These are phyloP conservation scores for Silurus lanzhouensis DNA, from an alignment of 2,797 vertebrate genomes.

Conservation along the genomic window DNA sequence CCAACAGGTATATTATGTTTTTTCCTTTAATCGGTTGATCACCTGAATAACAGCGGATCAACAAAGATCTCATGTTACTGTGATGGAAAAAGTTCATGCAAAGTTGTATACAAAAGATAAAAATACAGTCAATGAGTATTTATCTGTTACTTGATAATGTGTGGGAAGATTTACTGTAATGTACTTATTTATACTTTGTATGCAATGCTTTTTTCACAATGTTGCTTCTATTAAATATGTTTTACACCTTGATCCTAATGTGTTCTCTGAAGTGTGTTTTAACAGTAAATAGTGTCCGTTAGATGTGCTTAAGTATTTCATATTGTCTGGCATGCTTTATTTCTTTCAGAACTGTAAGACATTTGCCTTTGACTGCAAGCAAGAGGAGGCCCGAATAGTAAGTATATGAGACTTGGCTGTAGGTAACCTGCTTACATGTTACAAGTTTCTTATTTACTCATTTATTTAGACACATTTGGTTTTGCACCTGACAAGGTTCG, in stretches of 20 bases:
- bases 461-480: background rate
- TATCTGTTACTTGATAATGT: background rate
- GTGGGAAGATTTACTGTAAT: background rate
- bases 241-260: background rate
- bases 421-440: background rate
- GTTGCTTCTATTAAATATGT: background rate
- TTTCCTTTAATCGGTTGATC: no score
- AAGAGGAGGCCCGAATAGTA: conserved; percentile 89
- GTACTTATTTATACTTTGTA: background rate
- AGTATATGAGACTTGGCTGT: conserved; percentile 59
- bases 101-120: background rate
- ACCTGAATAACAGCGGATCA: background rate
- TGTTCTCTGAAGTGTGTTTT: background rate
- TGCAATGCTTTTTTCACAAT: background rate
- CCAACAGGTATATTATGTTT: background rate
- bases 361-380: conserved; percentile 88
- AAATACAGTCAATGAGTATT: background rate
- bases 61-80: background rate
- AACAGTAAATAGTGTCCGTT: background rate
- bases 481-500: background rate
- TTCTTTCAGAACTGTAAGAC: conserved; percentile 83
- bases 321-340: conserved; percentile 6
- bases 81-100: background rate
- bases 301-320: background rate
- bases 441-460: no score